These are phyloP conservation scores for Isaurus tuberculatus DNA, from an alignment of 92 coral and sea anemone species.

Conservation along the genomic window DNA sequence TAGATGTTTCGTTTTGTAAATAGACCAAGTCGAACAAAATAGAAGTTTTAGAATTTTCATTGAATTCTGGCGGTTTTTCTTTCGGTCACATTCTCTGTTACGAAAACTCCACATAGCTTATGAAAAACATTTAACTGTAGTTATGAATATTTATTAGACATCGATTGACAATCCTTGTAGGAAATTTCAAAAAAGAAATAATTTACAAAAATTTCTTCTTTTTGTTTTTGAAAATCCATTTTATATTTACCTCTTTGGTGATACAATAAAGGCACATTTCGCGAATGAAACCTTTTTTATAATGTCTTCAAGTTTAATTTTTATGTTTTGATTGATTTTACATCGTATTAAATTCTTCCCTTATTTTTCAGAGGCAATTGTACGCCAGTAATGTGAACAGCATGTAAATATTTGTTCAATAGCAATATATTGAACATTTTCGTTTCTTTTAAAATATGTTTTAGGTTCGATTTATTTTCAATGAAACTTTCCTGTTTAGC, in stretches of 20 bases:
- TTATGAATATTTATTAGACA: constrained; percentile 33
- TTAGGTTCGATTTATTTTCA: constrained; percentile 19
- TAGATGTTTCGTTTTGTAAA: neutral
- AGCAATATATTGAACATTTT: constrained; percentile 12
- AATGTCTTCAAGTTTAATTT: neutral
- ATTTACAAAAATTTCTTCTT: neutral
- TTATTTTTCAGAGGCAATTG: constrained; percentile 34
- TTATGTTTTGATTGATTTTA: constrained; percentile 11
- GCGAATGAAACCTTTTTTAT: neutral
- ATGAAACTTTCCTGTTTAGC: neutral
- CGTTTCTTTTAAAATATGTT: constrained; percentile 17
- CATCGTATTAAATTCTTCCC: constrained; percentile 16
- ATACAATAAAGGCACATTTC: neutral
- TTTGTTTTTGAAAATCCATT: neutral
- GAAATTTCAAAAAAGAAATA: neutral
- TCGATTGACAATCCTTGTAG: constrained; percentile 5
- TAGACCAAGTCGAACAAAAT: neutral
- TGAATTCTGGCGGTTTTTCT: neutral
- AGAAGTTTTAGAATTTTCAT: neutral
- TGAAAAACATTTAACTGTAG: constrained; percentile 20
- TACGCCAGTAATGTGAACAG: constrained; percentile 28
- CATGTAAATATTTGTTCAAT: constrained; percentile 45
- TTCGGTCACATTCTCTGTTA: constrained; percentile 1
- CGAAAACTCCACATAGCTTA: neutral
- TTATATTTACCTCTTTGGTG: neutral